A percentile compares a stretch with the other conserved stretches of the same genome.
These are phyloP conservation scores for Caenorhabditis drosophilae DNA, from an alignment of 2,888 invertebrate genomes.

Conservation along the genomic window DNA sequence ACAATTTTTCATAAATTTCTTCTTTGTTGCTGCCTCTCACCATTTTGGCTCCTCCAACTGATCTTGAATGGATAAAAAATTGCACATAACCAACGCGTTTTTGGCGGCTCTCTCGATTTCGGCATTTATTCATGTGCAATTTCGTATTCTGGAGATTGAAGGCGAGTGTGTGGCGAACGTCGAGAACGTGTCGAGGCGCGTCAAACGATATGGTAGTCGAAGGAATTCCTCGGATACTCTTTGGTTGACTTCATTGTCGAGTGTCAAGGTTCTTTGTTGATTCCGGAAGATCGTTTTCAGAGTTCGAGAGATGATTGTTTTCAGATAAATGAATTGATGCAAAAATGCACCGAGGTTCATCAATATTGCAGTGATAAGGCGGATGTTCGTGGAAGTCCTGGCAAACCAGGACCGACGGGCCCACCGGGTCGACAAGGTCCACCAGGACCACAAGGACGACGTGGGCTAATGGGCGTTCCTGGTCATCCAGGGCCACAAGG, in stretches of 20 bases:
- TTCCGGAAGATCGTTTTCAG: not conserved
- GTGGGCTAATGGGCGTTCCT: conserved; percentile 53
- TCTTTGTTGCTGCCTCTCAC: too few species aligned
- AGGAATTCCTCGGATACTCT: conserved; percentile 27
- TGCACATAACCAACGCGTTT: conserved; percentile 3
- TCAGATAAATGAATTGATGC: conserved; percentile 63
- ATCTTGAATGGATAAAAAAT: not conserved
- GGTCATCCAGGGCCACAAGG: conserved; percentile 55
- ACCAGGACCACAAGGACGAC: conserved; percentile 48
- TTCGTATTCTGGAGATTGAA: not conserved
- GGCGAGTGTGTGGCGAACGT: not conserved
- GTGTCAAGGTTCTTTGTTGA: conserved; percentile 41
- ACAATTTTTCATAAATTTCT: too few species aligned
- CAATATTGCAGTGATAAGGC: conserved; percentile 63
- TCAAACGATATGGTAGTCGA: conserved; percentile 15
- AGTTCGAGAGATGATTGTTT: not conserved
- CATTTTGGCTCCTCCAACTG: not conserved
- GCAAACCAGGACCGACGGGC: conserved; percentile 49
- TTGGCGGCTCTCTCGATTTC: not conserved
- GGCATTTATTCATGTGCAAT: conserved; percentile 5
- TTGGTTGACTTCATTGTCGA: conserved; percentile 55
- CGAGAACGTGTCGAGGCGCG: not conserved
- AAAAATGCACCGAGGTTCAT: conserved; percentile 65
- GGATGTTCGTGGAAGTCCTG: conserved; percentile 40
- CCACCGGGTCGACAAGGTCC: conserved; percentile 47